These are phyloP conservation scores for Triplophysa tibetana DNA, from an alignment of 2,113 vertebrate genomes.

Conservation along the genomic window DNA sequence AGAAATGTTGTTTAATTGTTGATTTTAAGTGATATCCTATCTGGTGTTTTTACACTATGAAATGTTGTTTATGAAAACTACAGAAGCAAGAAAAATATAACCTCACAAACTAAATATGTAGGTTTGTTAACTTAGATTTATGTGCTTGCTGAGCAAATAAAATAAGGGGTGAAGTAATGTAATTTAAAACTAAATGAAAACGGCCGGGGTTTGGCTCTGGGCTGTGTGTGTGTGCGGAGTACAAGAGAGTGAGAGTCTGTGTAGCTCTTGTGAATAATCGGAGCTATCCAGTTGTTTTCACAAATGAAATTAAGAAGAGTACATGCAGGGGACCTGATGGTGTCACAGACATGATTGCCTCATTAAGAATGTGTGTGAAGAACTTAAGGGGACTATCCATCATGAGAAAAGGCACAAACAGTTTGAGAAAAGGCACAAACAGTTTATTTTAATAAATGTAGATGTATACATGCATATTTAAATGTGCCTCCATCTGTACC, in stretches of 20 bases:
- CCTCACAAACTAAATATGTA: slow-evolving; percentile 10
- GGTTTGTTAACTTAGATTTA: slow-evolving; percentile 39
- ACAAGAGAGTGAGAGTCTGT: slow-evolving; percentile 46
- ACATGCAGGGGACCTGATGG: slow-evolving; percentile 55
- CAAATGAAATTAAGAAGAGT: slow-evolving; percentile 58
- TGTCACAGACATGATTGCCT: slow-evolving; percentile 53
- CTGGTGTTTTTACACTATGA: neutral
- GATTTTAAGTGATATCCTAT: neutral
- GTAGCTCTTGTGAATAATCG: slow-evolving; percentile 57
- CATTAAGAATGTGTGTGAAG: slow-evolving; percentile 52
- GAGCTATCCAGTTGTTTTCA: slow-evolving; percentile 53
- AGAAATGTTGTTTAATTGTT: slow-evolving; percentile 2
- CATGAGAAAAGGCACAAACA: slow-evolving; percentile 2
- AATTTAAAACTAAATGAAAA: slow-evolving; percentile 60
- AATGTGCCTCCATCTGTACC: slow-evolving; percentile 17
- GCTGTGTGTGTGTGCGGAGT: slow-evolving; percentile 49
- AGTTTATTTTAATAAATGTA: slow-evolving; percentile 39
- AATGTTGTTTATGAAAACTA: slow-evolving; percentile 25
- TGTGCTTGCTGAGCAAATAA: slow-evolving; percentile 57
- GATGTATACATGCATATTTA: slow-evolving; percentile 15
- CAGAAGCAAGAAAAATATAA: slow-evolving; percentile 20
- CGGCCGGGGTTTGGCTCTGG: slow-evolving; percentile 59
- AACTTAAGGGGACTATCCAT: slow-evolving; percentile 36
- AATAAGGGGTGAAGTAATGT: slow-evolving; percentile 62
- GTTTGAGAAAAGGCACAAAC: slow-evolving; percentile 20